Evolutionary conservation across 2,888 invertebrate species (phyloP).

Genomic region (Dyspetes luteomarginatus): DNA sequence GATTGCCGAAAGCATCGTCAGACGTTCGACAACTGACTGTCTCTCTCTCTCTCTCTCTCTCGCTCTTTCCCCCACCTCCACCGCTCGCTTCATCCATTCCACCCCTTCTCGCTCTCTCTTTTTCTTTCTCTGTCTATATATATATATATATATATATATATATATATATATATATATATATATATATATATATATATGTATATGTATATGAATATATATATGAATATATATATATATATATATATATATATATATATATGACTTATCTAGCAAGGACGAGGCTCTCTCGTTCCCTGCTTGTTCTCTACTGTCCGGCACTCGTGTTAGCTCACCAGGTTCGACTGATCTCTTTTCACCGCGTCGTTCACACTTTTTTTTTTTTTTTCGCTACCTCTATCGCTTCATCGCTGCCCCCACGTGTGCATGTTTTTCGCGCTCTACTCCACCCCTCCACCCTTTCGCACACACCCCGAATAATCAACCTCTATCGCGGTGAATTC

Average conservation of each 20-base stretch:
- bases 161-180: no score
- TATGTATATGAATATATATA: background rate
- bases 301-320: constrained; percentile 44
- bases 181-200: background rate
- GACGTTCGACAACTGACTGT: constrained; percentile 38
- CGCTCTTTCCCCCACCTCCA: no score
- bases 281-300: constrained; percentile 35
- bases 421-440: constrained; percentile 13
- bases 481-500: background rate
- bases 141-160: no score
- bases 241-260: background rate
- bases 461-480: background rate
- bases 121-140: no score
- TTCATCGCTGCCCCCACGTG: constrained; percentile 30
- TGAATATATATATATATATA: background rate
- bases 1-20: constrained; percentile 39
- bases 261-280: background rate
- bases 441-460: background rate
- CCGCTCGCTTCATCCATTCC: no score
- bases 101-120: no score
- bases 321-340: constrained; percentile 19
- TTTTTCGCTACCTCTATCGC: constrained; percentile 5
- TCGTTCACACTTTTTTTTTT: background rate
- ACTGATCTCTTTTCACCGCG: constrained; percentile 31
- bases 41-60: no score